phyloP scores from a whole-genome alignment of 53 echinoderm and acorn worm genomes.

The Luidia sarsii region DNA sequence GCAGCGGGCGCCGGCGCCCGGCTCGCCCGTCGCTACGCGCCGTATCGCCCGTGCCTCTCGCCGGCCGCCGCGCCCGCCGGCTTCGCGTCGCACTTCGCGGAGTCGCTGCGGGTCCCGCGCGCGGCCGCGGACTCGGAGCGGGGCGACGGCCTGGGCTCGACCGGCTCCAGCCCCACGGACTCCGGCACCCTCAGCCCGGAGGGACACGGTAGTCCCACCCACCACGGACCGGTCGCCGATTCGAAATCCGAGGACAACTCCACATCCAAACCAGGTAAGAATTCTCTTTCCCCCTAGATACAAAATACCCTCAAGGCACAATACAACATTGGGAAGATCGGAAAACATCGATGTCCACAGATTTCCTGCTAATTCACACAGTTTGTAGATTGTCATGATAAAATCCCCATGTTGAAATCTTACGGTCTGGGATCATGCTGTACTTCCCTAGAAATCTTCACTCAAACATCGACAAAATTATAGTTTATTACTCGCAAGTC shows the following conservation, averaged over 20 bases:
- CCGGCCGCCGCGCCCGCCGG: constrained; percentile 10
- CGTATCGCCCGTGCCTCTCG: constrained; percentile 20
- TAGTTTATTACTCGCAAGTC: too few relatives aligned
- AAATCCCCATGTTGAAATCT: too few relatives aligned
- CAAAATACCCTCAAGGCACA: background rate
- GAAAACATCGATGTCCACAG: too few relatives aligned
- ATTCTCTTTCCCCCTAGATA: background rate
- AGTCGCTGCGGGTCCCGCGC: background rate
- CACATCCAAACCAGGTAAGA: constrained; percentile 17
- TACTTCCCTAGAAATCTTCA: too few relatives aligned
- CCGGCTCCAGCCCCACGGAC: constrained; percentile 11
- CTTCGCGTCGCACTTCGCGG: constrained; percentile 12
- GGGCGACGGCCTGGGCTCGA: constrained; percentile 19
- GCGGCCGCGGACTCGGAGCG: background rate
- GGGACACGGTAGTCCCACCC: too few relatives aligned
- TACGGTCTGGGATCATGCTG: too few relatives aligned
- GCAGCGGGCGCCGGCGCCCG: background rate
- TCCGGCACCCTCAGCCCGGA: constrained; percentile 25
- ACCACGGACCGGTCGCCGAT: too few relatives aligned
- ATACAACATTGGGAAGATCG: too few relatives aligned
- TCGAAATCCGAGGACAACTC: background rate
- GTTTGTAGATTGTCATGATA: too few relatives aligned
- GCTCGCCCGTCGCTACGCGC: constrained; percentile 9
- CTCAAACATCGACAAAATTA: too few relatives aligned
- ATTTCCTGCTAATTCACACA: too few relatives aligned